Evolutionary conservation across 1,140 invertebrate species (phyloP), one percentile per base, ranked within the genome.

Genomic region (Lasioglossum albipes): DNA sequence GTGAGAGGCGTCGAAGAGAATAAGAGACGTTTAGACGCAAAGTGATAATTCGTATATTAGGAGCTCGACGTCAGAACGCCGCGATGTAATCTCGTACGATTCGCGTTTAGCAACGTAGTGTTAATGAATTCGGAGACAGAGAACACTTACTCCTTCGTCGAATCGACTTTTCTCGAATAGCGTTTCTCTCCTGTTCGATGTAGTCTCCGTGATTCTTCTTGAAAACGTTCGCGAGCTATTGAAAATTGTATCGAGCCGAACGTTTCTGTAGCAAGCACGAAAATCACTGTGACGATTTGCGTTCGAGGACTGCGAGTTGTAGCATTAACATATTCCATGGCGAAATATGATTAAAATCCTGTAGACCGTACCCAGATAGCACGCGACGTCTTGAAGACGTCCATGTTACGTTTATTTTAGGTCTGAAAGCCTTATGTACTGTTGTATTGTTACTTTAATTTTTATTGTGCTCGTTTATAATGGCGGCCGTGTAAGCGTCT

Each of bases 131-230:
- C 57, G 57, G 57, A 59, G 57, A 59, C 57, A 7, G n/a, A 9
- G 57, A n/a, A n/a, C 20, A 59, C 16, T 59, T 59, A 59, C 72
- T 52, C 49, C 61, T 79, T n/a, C 69, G 49, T 79, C 54, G 49
- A 20, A 45, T 65, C 68, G 20, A 49, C 22, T n/a, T 41, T 65
- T 66, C 65, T 74, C 71, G 77, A 16, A 62, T 74, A 79, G 70
- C 7, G 41, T 79, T 36, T 75, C 42, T 73, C 61, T 73, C 61
- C 49, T 66, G 70, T 79, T 79, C 62, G 77, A 57, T 57, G 49
- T 41, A 64, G 49, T n/a, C 16, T n/a, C 45, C 68, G 69, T 16
- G 59, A 31, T 27, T 52, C 70, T 79, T 73, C 61, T 79, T 74
- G 36, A 73, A 20, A 66, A 36, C 70, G 52, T 79, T 79, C 70